Evolutionary conservation across 1,140 invertebrate species (phyloP).

Genomic region (Cyclina sinensis): DNA sequence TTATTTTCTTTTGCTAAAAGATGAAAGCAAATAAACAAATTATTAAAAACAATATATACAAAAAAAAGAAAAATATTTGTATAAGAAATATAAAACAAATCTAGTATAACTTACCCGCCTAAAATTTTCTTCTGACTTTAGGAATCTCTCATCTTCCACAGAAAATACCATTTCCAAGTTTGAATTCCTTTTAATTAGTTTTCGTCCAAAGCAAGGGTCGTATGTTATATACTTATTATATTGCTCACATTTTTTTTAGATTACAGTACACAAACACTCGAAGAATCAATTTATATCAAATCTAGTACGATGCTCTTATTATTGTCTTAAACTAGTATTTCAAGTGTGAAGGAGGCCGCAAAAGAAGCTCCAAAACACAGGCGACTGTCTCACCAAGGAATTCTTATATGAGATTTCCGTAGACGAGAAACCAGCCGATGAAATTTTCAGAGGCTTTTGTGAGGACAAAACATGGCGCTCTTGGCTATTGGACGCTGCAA

Average conservation of each 20-base stretch:
- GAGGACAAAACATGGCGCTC: not conserved
- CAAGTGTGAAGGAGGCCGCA: not conserved
- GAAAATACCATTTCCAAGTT: constrained; percentile 26
- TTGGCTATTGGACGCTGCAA: not conserved
- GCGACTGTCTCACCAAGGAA: not conserved
- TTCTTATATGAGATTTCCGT: constrained; percentile 19
- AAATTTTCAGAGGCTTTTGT: not conserved
- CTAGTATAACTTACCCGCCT: not conserved
- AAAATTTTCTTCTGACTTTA: constrained; percentile 6
- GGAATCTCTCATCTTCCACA: not conserved
- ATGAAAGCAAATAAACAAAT: too few species aligned
- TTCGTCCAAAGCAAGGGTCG: too few species aligned
- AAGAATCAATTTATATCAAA: not conserved
- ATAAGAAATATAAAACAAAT: not conserved
- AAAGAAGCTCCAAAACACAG: constrained; percentile 34
- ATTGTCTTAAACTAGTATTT: not conserved
- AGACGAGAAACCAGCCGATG: not conserved
- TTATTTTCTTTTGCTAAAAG: too few species aligned
- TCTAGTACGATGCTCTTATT: not conserved
- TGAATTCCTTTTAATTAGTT: too few species aligned
- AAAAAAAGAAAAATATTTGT: not conserved
- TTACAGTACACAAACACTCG: not conserved
- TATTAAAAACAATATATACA: not conserved
- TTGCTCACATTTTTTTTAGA: too few species aligned
- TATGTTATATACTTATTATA: too few species aligned